Conservation (phyloP, 2,888 invertebrate genomes). For the Omphaloscelis lunosa region DNA sequence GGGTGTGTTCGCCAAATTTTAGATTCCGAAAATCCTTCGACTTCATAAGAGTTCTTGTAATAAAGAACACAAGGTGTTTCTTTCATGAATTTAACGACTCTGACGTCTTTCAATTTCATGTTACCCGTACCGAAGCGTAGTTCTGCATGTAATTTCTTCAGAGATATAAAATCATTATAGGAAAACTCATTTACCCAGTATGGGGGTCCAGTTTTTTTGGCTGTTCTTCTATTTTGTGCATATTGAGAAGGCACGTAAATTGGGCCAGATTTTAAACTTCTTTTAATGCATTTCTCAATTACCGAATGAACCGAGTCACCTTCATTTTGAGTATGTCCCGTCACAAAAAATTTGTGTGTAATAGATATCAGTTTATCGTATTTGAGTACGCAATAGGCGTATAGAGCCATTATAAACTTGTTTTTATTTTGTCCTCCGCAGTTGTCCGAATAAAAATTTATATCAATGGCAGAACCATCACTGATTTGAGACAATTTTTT, state of each 20-base stretch:
- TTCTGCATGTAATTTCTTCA: constrained; percentile 6
- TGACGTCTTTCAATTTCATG: not conserved
- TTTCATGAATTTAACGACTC: constrained; percentile 3
- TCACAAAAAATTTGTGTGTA: no score
- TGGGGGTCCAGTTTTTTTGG: no score
- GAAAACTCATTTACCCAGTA: not conserved
- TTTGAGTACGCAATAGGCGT: constrained; percentile 1
- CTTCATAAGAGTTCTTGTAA: constrained; percentile 6
- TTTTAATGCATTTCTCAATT: constrained; percentile 3
- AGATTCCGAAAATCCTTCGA: not conserved
- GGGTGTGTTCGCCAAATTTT: constrained; percentile 3
- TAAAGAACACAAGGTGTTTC: not conserved
- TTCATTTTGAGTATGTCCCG: no score
- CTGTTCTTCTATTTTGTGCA: no score
- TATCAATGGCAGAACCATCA: not conserved
- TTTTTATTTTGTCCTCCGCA: not conserved
- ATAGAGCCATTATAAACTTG: not conserved
- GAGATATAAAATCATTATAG: not conserved
- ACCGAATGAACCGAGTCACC: not conserved
- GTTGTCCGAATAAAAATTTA: not conserved
- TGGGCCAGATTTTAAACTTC: constrained; percentile 2
- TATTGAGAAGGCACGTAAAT: not conserved
- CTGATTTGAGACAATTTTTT: not conserved
- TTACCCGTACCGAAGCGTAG: constrained; percentile 4
- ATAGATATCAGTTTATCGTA: no score